Base-by-base conservation (phyloP, 2,888 invertebrate species). In the Eupithecia subfuscata region DNA sequence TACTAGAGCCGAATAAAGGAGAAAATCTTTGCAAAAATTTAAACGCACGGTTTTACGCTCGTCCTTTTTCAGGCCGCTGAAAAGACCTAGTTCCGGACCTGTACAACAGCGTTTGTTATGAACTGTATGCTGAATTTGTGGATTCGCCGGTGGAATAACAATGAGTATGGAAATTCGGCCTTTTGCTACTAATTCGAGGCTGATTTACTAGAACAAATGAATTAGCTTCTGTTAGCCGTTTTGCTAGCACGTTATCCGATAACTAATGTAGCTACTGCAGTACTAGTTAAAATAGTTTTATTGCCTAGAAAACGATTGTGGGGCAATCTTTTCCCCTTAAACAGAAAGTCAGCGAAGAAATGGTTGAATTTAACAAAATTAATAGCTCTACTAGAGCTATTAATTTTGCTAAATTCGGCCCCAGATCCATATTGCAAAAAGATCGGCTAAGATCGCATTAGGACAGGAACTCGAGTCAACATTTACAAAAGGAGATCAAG, bases 121-220 rank as follows among this genome's bases (percentile, higher is more conserved):
- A 75, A 72, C 70, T 75, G 75, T 70, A 34, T 67, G 73, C 75
- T 48, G 73, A 75, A 75, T 73, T 71, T 73, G 75, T 70, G 67
- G 67, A 67, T 37, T 73, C 67, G 70, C 73, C 45, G 48, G 70
- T 67, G n/a, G 72, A 75, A 75, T 75, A 75, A 73, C 73, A 75
- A 75, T 71, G 70, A 70, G 72, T 67, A 75, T 73, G 73, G 56
- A 70, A 73, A 75, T 75, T 48, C 56, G 60, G 45, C 70, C 22
- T 63, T 76, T 77, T 72, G 72, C 72, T 70, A 60, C 71, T 71
- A 71, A 73, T 73, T 70, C 40, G 48, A 60, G 73, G 60, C 25
- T 34, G 43, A 56, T 69, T 68, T 40, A 60, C 63, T 71, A 63
- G 63, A 68, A 68, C 68, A 68, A 68, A 68, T 68, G 68, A 43